Percentiles rank a stretch among this genome's conserved stretches.
Conservation (phyloP, 2,797 vertebrate genomes). For the Caiman crocodilus region DNA sequence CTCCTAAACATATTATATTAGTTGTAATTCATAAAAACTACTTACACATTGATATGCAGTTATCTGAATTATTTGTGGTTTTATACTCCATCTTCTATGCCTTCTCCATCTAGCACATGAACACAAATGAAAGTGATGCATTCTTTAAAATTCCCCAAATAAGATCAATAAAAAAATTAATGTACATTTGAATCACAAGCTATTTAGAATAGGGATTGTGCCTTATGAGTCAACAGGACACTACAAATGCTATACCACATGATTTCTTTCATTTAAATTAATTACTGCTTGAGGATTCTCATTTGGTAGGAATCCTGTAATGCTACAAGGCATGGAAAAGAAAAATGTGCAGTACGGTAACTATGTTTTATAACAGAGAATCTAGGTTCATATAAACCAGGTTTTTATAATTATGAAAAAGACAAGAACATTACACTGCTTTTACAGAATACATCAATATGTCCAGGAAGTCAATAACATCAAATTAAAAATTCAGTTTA, state of each 20-base stretch:
- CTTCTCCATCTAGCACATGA: neutral
- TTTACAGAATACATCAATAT: conserved; percentile 36
- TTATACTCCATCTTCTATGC: neutral
- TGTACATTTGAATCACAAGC: conserved; percentile 29
- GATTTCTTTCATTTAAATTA: conserved; percentile 71
- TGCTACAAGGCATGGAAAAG: neutral
- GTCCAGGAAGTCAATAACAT: conserved; percentile 35
- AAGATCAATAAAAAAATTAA: neutral
- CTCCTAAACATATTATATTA: conserved; percentile 59
- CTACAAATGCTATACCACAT: conserved; percentile 66
- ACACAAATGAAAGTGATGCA: conserved; percentile 53
- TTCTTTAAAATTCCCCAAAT: neutral
- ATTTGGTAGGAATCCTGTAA: conserved; percentile 42
- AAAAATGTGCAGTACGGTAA: conserved; percentile 42
- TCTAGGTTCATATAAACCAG: conserved; percentile 41
- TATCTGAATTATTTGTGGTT: conserved; percentile 8
- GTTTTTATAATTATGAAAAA: conserved; percentile 34
- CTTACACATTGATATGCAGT: neutral
- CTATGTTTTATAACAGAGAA: conserved; percentile 38
- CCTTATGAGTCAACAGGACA: neutral
- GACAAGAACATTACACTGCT: conserved; percentile 32
- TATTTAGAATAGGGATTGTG: neutral
- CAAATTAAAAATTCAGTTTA: conserved; percentile 63
- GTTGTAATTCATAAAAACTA: no score
- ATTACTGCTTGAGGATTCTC: conserved; percentile 58